Evolutionary conservation across 2,888 invertebrate genomes (phyloP).

Genomic region (Ichneumoninae sp.): DNA sequence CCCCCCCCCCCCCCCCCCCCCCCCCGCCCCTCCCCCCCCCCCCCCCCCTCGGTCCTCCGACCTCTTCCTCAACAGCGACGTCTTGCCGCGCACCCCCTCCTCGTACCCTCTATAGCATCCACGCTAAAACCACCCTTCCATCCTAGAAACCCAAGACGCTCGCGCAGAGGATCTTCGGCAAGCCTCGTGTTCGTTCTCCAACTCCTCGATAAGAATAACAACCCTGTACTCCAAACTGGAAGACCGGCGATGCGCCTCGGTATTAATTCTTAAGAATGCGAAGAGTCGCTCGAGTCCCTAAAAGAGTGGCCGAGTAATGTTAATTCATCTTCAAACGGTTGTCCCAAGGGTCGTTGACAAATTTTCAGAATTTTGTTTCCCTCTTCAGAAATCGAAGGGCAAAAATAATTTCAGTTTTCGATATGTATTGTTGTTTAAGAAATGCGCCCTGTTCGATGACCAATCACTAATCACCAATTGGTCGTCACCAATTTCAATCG

Average conservation of each 20-base stretch:
- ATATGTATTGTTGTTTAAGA: too few species aligned
- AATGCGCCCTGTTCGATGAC: too few species aligned
- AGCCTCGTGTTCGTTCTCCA: conserved; percentile 62
- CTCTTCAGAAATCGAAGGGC: too few species aligned
- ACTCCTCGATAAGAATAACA: conserved; percentile 65
- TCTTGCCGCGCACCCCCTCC: conserved; percentile 37
- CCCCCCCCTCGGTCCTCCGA: conserved; percentile 1
- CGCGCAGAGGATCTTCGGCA: conserved; percentile 55
- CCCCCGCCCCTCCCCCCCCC: too few species aligned
- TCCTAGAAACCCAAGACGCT: conserved; percentile 47
- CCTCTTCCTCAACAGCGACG: conserved; percentile 41
- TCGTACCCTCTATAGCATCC: conserved; percentile 28
- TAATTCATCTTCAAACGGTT: too few species aligned
- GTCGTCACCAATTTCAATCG: too few species aligned
- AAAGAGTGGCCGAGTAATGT: not conserved
- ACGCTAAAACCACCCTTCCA: conserved; percentile 71
- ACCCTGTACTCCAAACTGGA: conserved; percentile 41
- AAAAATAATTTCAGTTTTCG: too few species aligned
- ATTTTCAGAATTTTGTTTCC: too few species aligned
- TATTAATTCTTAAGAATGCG: conserved; percentile 38
- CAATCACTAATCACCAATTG: too few species aligned
- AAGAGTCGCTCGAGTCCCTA: not conserved
- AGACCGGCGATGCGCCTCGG: conserved; percentile 6
- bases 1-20: conserved; percentile 32
- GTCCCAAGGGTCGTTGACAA: too few species aligned